These are phyloP conservation scores for Phymastichus coffea DNA, from an alignment of 1,140 invertebrate species.

Conservation along the genomic window DNA sequence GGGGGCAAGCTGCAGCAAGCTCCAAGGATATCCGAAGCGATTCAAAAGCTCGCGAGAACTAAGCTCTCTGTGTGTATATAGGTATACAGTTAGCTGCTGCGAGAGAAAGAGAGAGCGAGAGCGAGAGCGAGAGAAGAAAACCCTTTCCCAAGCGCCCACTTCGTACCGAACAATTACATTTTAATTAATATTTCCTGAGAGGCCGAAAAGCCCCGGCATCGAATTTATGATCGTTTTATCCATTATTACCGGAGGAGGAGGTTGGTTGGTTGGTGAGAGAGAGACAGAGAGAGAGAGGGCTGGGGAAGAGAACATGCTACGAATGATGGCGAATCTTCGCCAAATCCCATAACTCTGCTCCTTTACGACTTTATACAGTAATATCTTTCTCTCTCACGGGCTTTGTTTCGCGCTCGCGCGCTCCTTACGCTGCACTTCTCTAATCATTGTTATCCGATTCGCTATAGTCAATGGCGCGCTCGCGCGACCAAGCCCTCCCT, in stretches of 20 bases:
- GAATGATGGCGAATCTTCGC: conserved; percentile 46
- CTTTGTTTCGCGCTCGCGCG: conserved; percentile 23
- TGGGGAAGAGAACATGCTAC: background rate
- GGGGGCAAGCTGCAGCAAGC: background rate
- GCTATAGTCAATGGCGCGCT: conserved; percentile 29
- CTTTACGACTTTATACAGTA: conserved; percentile 45
- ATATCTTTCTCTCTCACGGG: conserved; percentile 32
- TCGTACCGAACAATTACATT: conserved; percentile 56
- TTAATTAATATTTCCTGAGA: conserved; percentile 61
- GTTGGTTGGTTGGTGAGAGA: conserved; percentile 8
- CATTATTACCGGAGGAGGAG: conserved; percentile 17
- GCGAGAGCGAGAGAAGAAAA: conserved; percentile 11
- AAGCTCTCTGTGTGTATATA: too few relatives aligned
- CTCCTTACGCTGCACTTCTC: conserved; percentile 28
- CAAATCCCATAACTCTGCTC: conserved; percentile 51
- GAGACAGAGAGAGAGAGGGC: background rate
- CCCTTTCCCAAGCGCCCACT: conserved; percentile 26
- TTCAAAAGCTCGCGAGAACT: conserved; percentile 17
- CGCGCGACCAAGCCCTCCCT: background rate
- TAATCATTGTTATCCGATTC: conserved; percentile 46
- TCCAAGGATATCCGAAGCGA: conserved; percentile 19
- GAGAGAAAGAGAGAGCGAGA: too few relatives aligned
- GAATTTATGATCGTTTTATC: conserved; percentile 61
- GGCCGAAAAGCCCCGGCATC: conserved; percentile 52
- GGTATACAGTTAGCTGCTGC: background rate